A percentile compares a stretch with the other conserved stretches of the same genome.
Evolutionary conservation across 2,888 invertebrate genomes (phyloP).

Genomic region (Phortica okadai): DNA sequence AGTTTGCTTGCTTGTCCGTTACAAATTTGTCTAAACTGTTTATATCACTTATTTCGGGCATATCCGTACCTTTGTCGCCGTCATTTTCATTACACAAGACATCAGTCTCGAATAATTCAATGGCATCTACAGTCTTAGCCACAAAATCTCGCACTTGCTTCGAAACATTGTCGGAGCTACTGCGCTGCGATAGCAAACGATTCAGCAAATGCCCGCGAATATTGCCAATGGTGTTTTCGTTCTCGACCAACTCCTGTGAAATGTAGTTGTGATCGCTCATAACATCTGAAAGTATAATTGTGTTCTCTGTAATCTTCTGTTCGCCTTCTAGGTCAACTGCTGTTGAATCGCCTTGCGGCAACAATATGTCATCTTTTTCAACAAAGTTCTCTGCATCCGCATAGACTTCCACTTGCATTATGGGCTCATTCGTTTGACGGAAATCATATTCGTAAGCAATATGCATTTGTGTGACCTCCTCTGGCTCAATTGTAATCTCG

Average conservation of each 20-base stretch:
- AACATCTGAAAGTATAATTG: constrained; percentile 45
- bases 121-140: constrained; percentile 50
- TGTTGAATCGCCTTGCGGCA: background rate
- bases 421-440: background rate
- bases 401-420: background rate
- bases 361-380: constrained; percentile 1
- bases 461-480: background rate
- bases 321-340: background rate
- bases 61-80: too few relatives aligned
- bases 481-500: constrained; percentile 8
- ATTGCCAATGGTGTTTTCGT: constrained; percentile 33
- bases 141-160: constrained; percentile 51
- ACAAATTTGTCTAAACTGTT: background rate
- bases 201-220: constrained; percentile 49
- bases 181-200: constrained; percentile 48
- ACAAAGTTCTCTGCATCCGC: background rate
- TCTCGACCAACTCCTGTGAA: constrained; percentile 45
- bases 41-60: too few relatives aligned
- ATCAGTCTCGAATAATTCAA: constrained; percentile 44
- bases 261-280: constrained; percentile 67
- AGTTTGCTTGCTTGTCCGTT: background rate
- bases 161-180: constrained; percentile 33
- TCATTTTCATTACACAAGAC: background rate
- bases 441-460: background rate
- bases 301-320: background rate